Evolutionary conservation across 2,888 invertebrate species (phyloP).

Genomic region (Philaethria dido): DNA sequence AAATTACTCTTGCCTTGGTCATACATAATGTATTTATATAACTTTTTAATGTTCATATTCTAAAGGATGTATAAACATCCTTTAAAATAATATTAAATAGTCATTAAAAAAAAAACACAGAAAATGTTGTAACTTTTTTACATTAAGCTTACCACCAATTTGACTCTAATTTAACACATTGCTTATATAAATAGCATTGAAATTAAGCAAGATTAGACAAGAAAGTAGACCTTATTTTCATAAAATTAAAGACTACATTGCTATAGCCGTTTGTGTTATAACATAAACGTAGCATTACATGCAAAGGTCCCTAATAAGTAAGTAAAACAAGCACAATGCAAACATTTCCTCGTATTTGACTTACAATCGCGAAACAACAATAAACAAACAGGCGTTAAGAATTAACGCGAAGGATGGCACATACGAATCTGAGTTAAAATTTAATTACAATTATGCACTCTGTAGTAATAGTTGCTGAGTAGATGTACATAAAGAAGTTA

Average conservation of each 20-base stretch:
- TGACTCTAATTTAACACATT: conserved; percentile 5
- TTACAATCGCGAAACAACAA: conserved; percentile 44
- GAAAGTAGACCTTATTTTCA: not conserved
- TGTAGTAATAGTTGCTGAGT: conserved; percentile 10
- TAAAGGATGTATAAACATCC: too few species aligned
- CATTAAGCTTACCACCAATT: conserved; percentile 11
- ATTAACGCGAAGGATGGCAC: conserved; percentile 43
- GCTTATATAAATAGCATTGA: not conserved
- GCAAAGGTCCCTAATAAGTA: conserved; percentile 44
- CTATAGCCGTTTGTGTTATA: conserved; percentile 24
- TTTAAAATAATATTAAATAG: too few species aligned
- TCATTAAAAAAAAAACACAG: too few species aligned
- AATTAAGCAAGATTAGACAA: not conserved
- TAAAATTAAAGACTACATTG: not conserved
- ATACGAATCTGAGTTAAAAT: conserved; percentile 39
- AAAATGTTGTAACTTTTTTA: too few species aligned
- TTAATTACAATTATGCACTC: conserved; percentile 30
- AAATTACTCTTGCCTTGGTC: too few species aligned
- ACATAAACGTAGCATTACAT: conserved; percentile 42
- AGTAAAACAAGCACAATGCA: conserved; percentile 44
- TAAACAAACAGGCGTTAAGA: conserved; percentile 43
- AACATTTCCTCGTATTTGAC: conserved; percentile 42
- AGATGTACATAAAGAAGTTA: not conserved
- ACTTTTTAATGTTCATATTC: too few species aligned
- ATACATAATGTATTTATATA: too few species aligned